These are phyloP conservation scores for Rana temporaria DNA, from an alignment of 2,113 vertebrate species.

Conservation along the genomic window DNA sequence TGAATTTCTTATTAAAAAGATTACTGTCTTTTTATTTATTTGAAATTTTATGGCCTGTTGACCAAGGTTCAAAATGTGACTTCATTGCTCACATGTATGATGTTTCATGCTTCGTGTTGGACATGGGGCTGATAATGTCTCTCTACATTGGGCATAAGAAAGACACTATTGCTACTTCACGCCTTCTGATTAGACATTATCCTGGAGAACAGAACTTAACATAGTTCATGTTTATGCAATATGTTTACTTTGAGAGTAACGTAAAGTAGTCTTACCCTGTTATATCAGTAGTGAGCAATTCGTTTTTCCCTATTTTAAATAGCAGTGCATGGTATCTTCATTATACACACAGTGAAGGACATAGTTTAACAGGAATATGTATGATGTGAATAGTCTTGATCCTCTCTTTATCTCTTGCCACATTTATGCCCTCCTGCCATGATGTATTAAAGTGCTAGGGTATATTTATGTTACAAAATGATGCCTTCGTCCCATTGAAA, in stretches of 20 bases:
- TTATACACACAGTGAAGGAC: no score
- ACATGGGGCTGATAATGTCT: constrained; percentile 1
- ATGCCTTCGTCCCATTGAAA: no score
- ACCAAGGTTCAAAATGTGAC: not conserved
- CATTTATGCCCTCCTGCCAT: no score
- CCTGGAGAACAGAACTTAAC: not conserved
- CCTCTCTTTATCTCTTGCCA: no score
- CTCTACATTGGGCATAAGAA: not conserved
- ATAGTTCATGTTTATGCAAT: not conserved
- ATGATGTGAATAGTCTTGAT: no score
- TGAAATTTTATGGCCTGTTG: not conserved
- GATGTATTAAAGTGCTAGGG: no score
- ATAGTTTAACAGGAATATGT: no score
- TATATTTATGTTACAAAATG: no score
- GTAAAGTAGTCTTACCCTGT: no score
- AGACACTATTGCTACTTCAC: not conserved
- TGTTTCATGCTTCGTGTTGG: not conserved
- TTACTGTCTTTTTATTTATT: not conserved
- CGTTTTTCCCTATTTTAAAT: no score
- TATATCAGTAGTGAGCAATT: no score
- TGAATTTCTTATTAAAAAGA: not conserved
- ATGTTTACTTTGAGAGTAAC: not conserved
- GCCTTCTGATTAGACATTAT: constrained; percentile 18
- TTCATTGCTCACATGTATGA: not conserved
- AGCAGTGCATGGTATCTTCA: no score